phyloP scores from a whole-genome alignment of 2,888 invertebrate genomes.

The Epirrhoe alternata region DNA sequence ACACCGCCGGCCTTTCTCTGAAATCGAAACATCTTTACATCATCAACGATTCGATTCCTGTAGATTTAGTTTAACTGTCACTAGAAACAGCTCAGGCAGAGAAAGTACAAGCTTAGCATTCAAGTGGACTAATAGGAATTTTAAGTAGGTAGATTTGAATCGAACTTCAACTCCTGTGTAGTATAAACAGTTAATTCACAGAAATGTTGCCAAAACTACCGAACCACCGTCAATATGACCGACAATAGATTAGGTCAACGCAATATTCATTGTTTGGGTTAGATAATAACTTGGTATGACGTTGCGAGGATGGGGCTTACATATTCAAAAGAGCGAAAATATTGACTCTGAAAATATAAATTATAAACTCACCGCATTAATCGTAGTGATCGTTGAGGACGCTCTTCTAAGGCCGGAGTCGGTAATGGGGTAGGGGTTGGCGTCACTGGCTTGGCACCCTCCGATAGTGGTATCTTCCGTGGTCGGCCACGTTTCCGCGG shows the following conservation, averaged over 20 bases:
- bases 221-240: not conserved
- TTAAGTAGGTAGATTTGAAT: constrained; percentile 13
- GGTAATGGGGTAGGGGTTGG: constrained; percentile 63
- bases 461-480: constrained; percentile 73
- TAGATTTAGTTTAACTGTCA: not conserved
- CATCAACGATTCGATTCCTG: not conserved
- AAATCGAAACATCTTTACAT: constrained; percentile 40
- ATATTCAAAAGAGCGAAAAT: not conserved
- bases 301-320: not conserved
- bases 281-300: not conserved
- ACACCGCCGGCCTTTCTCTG: constrained; percentile 74
- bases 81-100: constrained; percentile 6
- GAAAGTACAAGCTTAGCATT: constrained; percentile 15
- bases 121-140: constrained; percentile 12
- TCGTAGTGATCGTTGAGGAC: constrained; percentile 77
- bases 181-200: not conserved
- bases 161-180: constrained; percentile 4
- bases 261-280: not conserved
- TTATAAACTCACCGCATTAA: constrained; percentile 67
- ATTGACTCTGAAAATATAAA: not conserved
- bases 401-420: constrained; percentile 75
- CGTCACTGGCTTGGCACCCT: constrained; percentile 61
- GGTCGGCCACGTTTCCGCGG: constrained; percentile 81
- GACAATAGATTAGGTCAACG: not conserved
- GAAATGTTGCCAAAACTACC: not conserved